Conservation (phyloP, 2,888 invertebrate species). For the Melitaea athalia region DNA sequence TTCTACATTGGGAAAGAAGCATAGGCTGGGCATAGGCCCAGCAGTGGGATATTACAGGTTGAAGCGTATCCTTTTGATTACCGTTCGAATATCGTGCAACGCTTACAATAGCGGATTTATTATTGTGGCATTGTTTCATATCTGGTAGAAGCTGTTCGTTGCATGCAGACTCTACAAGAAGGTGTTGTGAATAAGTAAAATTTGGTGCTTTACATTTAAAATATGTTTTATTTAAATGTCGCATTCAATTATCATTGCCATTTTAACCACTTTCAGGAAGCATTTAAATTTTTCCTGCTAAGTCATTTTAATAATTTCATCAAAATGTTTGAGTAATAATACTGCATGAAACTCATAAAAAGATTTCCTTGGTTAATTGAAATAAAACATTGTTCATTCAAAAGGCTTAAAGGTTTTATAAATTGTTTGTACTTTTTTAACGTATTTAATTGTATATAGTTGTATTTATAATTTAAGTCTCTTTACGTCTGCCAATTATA, state of each 20-base stretch:
- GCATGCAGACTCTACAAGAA: neutral
- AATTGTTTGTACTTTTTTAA: neutral
- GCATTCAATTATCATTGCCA: neutral
- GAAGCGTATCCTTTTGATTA: neutral
- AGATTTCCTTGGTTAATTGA: neutral
- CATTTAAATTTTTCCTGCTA: neutral
- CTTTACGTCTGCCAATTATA: neutral
- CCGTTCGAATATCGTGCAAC: neutral
- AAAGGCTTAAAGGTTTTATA: neutral
- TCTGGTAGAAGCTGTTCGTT: conserved; percentile 5
- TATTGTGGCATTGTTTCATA: neutral
- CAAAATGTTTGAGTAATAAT: neutral
- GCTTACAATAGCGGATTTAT: neutral
- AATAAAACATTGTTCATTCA: neutral
- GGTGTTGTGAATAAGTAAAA: neutral
- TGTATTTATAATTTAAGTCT: neutral
- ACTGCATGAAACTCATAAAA: conserved; percentile 2
- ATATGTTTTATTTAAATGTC: neutral
- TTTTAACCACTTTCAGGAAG: neutral
- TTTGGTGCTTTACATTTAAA: neutral
- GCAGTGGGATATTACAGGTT: too few relatives aligned
- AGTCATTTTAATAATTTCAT: neutral
- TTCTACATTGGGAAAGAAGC: too few relatives aligned
- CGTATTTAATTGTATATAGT: neutral
- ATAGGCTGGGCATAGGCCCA: too few relatives aligned